Base-by-base conservation (phyloP, 1,140 invertebrate species). In the Thalassaphorura encarpata region DNA sequence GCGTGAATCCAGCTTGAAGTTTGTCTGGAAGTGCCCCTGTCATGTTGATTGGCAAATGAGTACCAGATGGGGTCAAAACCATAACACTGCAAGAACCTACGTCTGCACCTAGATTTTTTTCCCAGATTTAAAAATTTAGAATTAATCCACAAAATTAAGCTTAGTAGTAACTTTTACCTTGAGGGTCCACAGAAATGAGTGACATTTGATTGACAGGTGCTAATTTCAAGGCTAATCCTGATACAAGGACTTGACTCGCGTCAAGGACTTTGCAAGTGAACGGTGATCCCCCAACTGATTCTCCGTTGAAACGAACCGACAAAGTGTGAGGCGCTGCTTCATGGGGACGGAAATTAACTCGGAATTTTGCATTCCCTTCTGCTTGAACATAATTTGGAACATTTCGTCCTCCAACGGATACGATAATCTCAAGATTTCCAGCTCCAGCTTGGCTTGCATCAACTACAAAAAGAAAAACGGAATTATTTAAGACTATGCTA, bases 331-430 rank as follows among this genome's bases (percentile, higher is more conserved):
- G 78, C 2, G 87, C 86, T 2, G 89, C 82, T 75, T 92, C 89
- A 49, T 89, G 88, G 0, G 94, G 95, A 67, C 95, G 96, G 71
- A 98, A 99, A 71, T 96, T 96, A 2, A 98, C 94, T 67, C 83
- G 73, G 66, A 98, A 97, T 66, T 87, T 83, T 0, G 94, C 94
- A 73, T 97, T 96, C 24, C 91, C 92, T 77, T 97, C 93, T 40
- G 89, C 91, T 69, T 97, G 89, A 1, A 98, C 94, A 71, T 95
- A 97, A 75, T 97, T 97, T 5, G 95, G 95, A 5, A 99, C 94
- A 75, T 97, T 98, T 67, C 90, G 83, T 3, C 91, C 91, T 68
- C 89, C 90, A n/a, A 96, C 92, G 1, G 92, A 91, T 0, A 99
- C 94, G 53, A 97, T 96, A 41, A 99, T 97, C 75, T 98, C 94